Evolutionary conservation across 2,113 vertebrate genomes (phyloP).

Genomic region (Prinia subflava): DNA sequence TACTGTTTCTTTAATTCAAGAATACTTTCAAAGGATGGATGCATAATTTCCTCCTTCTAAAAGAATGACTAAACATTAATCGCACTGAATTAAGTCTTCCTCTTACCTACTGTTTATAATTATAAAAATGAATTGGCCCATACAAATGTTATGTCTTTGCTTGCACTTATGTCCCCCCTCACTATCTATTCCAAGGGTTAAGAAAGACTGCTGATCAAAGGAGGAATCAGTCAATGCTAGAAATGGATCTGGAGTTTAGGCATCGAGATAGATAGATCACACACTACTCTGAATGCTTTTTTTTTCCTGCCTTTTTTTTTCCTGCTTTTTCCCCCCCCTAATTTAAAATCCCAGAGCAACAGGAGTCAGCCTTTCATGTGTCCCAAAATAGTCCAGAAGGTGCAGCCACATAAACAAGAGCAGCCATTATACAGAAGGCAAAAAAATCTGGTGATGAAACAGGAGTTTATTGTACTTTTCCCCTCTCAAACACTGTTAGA

Average conservation of each 20-base stretch:
- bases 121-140: neutral
- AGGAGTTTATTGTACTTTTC: neutral
- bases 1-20: neutral
- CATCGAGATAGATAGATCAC: accelerated
- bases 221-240: neutral
- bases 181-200: neutral
- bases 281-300: neutral
- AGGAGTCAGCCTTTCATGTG: neutral
- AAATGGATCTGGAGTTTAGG: neutral
- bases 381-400: neutral
- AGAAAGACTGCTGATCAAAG: neutral
- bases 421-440: neutral
- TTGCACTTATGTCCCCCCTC: neutral
- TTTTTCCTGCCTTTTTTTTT: neutral
- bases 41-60: neutral
- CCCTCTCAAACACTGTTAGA: neutral
- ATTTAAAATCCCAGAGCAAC: neutral
- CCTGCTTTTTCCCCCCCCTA: neutral
- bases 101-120: neutral
- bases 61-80: conserved; percentile 1
- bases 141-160: neutral
- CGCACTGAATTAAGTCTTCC: neutral
- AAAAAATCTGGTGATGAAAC: neutral
- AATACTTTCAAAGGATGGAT: neutral
- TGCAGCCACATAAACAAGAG: neutral